These are phyloP conservation scores for Colostygia pectinataria DNA, from an alignment of 2,888 invertebrate genomes.

Conservation along the genomic window DNA sequence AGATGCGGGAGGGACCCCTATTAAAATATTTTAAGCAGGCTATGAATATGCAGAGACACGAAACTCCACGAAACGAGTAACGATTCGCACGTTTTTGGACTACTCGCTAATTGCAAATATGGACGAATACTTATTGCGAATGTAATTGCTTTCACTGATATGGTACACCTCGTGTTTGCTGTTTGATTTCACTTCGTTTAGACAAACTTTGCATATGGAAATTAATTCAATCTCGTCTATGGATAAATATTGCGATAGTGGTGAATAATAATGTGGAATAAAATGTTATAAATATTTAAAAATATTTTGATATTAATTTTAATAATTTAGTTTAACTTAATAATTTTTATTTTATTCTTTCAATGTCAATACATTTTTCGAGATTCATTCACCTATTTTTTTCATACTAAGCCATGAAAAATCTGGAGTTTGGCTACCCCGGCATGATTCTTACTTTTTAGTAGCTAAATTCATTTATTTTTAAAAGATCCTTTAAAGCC, in stretches of 20 bases:
- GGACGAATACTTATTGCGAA: conserved; percentile 78
- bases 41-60: conserved; percentile 83
- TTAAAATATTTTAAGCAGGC: conserved; percentile 83
- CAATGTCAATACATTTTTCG: too few species aligned
- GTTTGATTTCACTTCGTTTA: conserved; percentile 46
- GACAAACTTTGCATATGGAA: conserved; percentile 12
- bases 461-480: too few species aligned
- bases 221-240: conserved; percentile 15
- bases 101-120: conserved; percentile 81
- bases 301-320: too few species aligned
- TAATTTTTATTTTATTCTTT: too few species aligned
- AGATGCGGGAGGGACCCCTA: conserved; percentile 69
- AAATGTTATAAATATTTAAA: not conserved
- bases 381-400: too few species aligned
- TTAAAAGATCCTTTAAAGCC: not conserved
- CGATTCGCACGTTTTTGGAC: conserved; percentile 82
- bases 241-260: not conserved
- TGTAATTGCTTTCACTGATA: conserved; percentile 79
- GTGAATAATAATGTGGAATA: not conserved
- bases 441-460: too few species aligned
- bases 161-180: conserved; percentile 60
- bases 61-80: conserved; percentile 71
- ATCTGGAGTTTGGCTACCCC: too few species aligned
- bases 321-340: too few species aligned
- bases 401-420: too few species aligned